Evolutionary conservation across 2,888 invertebrate genomes (phyloP).

Genomic region (Eupithecia vulgata): DNA sequence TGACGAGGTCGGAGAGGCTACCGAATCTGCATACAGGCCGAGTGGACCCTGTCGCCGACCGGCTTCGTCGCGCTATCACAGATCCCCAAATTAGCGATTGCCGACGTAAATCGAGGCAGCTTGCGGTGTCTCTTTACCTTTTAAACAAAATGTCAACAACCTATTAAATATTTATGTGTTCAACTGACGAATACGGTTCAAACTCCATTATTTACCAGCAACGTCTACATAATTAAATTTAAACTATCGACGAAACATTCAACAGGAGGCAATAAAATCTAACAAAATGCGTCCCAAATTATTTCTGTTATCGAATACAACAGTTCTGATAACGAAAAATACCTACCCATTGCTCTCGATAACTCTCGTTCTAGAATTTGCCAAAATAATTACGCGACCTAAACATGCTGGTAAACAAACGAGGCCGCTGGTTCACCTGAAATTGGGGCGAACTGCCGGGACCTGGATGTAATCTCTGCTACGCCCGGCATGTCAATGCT

Average conservation of each 20-base stretch:
- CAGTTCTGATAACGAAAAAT: background rate
- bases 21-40: conserved; percentile 64
- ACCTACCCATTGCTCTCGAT: background rate
- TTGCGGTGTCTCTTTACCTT: conserved; percentile 67
- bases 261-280: background rate
- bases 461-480: conserved; percentile 54
- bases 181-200: conserved; percentile 2
- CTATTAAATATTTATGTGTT: conserved; percentile 2
- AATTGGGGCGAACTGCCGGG: conserved; percentile 40
- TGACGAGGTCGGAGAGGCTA: conserved; percentile 63
- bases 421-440: conserved; percentile 45
- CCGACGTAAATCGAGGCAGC: conserved; percentile 57
- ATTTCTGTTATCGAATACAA: conserved; percentile 4
- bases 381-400: conserved; percentile 34
- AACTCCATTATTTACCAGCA: conserved; percentile 1
- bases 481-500: conserved; percentile 66
- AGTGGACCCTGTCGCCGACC: conserved; percentile 53
- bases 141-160: conserved; percentile 63
- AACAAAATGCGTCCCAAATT: background rate
- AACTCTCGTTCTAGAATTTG: conserved; percentile 6
- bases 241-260: conserved; percentile 2
- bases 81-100: conserved; percentile 62
- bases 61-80: conserved; percentile 59
- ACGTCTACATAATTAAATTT: background rate
- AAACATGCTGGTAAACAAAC: conserved; percentile 37